A percentile compares a stretch with the other conserved stretches of the same genome.
These are phyloP conservation scores for Drosophila setosimentum DNA, from an alignment of 2,888 invertebrate genomes.

Conservation along the genomic window DNA sequence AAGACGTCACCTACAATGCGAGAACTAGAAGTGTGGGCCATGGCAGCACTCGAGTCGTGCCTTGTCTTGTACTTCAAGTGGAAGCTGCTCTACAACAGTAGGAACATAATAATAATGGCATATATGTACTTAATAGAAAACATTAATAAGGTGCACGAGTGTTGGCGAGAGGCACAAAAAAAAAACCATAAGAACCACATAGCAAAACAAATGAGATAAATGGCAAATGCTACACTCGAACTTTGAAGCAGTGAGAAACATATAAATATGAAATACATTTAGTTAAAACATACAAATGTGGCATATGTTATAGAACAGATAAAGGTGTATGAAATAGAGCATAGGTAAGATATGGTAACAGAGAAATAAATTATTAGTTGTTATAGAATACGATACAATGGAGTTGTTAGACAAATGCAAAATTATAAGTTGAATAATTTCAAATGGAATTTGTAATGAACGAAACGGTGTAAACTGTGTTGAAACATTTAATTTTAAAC, in stretches of 20 bases:
- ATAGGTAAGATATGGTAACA: neutral
- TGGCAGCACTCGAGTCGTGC: constrained; percentile 26
- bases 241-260: neutral
- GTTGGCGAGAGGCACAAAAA: neutral
- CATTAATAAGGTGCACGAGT: constrained; percentile 12
- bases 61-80: constrained; percentile 27
- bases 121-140: constrained; percentile 17
- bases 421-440: neutral
- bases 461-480: neutral
- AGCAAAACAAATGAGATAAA: neutral
- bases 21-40: constrained; percentile 19
- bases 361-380: neutral
- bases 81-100: constrained; percentile 16
- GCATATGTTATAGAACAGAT: neutral
- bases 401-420: no score
- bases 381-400: neutral
- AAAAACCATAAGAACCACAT: neutral
- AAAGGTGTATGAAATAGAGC: fast-evolving
- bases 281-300: constrained; percentile 1
- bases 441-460: neutral
- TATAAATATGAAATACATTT: neutral
- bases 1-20: constrained; percentile 43
- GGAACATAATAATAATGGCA: constrained; percentile 27
- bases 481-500: neutral
- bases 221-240: neutral